These are phyloP conservation scores for Phlogophora meticulosa DNA, from an alignment of 2,888 invertebrate genomes.

Conservation along the genomic window DNA sequence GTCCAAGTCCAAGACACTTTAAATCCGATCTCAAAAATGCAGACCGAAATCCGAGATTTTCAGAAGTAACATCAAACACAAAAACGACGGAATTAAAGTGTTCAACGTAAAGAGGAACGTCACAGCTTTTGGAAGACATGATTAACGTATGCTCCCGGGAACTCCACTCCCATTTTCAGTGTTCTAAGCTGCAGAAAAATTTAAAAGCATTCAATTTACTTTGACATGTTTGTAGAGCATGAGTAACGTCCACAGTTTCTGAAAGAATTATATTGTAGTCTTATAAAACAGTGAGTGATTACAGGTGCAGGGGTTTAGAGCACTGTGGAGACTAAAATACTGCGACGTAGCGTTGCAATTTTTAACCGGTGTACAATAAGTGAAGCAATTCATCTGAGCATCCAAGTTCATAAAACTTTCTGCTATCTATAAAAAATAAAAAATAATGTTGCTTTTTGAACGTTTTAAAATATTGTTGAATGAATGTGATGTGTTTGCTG, in stretches of 20 bases:
- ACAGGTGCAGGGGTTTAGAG: background rate
- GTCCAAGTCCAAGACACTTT: background rate
- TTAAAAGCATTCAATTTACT: constrained; percentile 48
- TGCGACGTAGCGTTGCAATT: background rate
- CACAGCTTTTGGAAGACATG: constrained; percentile 49
- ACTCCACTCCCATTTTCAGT: constrained; percentile 35
- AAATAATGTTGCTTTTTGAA: too few species aligned
- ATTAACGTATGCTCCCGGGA: constrained; percentile 28
- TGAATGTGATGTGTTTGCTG: too few species aligned
- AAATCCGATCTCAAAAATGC: constrained; percentile 4
- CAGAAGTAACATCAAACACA: constrained; percentile 16
- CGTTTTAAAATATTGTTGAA: too few species aligned
- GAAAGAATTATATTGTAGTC: constrained; percentile 6
- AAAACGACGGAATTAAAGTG: constrained; percentile 33
- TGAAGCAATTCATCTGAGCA: background rate
- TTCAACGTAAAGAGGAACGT: constrained; percentile 36
- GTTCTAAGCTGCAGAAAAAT: constrained; percentile 24
- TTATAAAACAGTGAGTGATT: constrained; percentile 18
- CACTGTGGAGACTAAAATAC: background rate
- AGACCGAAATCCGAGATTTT: constrained; percentile 10
- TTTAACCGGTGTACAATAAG: background rate
- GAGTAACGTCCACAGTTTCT: constrained; percentile 13
- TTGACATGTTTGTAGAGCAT: constrained; percentile 16
- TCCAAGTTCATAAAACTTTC: background rate
- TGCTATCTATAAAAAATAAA: too few species aligned